These are phyloP conservation scores for Actias luna DNA, from an alignment of 2,888 invertebrate genomes.

Conservation along the genomic window DNA sequence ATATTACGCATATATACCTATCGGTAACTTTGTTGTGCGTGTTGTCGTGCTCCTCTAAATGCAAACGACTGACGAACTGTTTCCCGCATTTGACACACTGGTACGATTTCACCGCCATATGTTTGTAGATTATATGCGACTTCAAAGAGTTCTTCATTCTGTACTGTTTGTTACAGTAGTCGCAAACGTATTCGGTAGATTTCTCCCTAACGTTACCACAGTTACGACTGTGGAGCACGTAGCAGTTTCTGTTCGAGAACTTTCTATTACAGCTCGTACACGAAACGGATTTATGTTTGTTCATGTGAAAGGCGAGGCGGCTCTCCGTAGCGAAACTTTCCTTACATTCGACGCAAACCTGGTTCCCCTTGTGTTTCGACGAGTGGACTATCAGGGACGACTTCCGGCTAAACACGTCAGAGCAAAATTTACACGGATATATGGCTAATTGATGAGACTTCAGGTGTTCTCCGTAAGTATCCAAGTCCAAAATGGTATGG, in stretches of 20 bases:
- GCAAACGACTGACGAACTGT: conserved; percentile 33
- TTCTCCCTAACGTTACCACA: conserved; percentile 28
- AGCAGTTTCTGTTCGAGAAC: conserved; percentile 45
- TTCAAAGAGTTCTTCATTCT: conserved; percentile 33
- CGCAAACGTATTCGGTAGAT: conserved; percentile 38
- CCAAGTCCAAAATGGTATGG: conserved; percentile 30
- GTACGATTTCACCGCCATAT: conserved; percentile 30
- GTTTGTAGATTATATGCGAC: conserved; percentile 40
- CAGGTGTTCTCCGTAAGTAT: conserved; percentile 32
- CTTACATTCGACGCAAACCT: conserved; percentile 44
- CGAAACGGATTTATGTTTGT: conserved; percentile 33
- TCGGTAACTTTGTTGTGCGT: conserved; percentile 43
- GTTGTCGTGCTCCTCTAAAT: conserved; percentile 48
- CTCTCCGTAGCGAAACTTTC: conserved; percentile 31
- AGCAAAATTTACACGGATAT: conserved; percentile 41
- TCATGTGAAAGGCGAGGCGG: conserved; percentile 37
- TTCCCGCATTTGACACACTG: conserved; percentile 56
- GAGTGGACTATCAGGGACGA: conserved; percentile 29
- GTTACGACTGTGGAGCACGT: conserved; percentile 33
- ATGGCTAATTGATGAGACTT: conserved; percentile 29
- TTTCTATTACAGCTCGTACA: conserved; percentile 42
- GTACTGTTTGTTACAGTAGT: conserved; percentile 47
- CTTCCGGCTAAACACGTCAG: conserved; percentile 30
- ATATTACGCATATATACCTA: conserved; percentile 45
- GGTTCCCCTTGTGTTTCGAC: conserved; percentile 22